Evolutionary conservation across 2,888 invertebrate species (phyloP).

Genomic region (Isoperla grammatica): DNA sequence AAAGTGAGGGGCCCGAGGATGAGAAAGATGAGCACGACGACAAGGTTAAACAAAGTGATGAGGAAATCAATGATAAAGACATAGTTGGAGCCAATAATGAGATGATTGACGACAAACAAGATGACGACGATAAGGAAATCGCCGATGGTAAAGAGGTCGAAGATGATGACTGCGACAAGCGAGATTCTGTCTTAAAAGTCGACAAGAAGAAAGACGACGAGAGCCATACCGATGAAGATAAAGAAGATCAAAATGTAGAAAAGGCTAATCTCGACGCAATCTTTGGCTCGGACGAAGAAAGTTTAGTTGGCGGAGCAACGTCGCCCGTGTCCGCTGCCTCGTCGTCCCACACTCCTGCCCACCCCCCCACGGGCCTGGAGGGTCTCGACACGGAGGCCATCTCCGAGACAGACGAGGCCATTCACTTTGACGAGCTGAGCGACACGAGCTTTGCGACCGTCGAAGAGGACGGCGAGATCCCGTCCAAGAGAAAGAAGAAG

Average conservation of each 20-base stretch:
- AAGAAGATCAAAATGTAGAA: slow-evolving; percentile 20
- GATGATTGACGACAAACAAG: slow-evolving; percentile 32
- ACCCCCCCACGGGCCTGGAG: slow-evolving; percentile 44
- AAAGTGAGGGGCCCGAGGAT: slow-evolving; percentile 26
- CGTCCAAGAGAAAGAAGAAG: slow-evolving; percentile 27
- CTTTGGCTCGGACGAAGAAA: slow-evolving; percentile 32
- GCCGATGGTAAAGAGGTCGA: slow-evolving; percentile 6
- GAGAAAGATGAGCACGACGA: slow-evolving; percentile 23
- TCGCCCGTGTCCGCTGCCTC: slow-evolving; percentile 32
- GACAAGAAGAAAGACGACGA: slow-evolving; percentile 31
- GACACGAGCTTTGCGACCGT: slow-evolving; percentile 21
- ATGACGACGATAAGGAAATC: slow-evolving; percentile 25
- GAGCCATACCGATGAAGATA: slow-evolving; percentile 29
- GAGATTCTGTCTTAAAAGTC: too few species aligned
- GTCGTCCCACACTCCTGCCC: slow-evolving; percentile 27
- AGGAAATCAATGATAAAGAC: slow-evolving; percentile 19
- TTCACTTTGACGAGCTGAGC: slow-evolving; percentile 53
- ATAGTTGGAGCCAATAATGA: slow-evolving; percentile 36
- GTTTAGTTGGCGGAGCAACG: slow-evolving; percentile 31
- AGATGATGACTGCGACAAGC: slow-evolving; percentile 16
- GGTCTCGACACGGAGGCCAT: slow-evolving; percentile 69
- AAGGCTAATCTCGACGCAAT: slow-evolving; percentile 21
- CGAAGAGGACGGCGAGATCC: slow-evolving; percentile 28
- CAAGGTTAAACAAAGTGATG: slow-evolving; percentile 13
- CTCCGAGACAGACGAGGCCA: slow-evolving; percentile 64